Evolutionary conservation across 2,888 invertebrate genomes (phyloP).

Genomic region (Pyrochroa serraticornis): DNA sequence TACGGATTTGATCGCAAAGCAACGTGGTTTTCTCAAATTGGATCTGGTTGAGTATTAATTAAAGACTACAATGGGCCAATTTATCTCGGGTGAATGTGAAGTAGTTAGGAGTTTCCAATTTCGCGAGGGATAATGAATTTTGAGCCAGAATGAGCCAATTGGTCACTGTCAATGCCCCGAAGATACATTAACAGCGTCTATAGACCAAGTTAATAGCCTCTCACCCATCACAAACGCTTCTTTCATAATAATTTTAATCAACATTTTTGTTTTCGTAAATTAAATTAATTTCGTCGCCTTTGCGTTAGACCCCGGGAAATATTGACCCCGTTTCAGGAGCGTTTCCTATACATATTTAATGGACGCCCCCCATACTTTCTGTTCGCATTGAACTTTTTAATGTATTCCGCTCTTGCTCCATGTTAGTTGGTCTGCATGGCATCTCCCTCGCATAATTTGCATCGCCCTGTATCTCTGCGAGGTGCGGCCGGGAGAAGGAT

Average conservation of each 20-base stretch:
- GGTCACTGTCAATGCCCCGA: slow-evolving; percentile 53
- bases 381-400: slow-evolving; percentile 40
- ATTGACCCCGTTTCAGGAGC: slow-evolving; percentile 43
- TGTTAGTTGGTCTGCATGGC: slow-evolving; percentile 33
- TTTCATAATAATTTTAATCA: slow-evolving; percentile 15
- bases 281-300: slow-evolving; percentile 22
- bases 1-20: slow-evolving; percentile 44
- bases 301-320: slow-evolving; percentile 29
- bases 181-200: slow-evolving; percentile 55
- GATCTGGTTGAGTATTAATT: slow-evolving; percentile 43
- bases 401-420: slow-evolving; percentile 42
- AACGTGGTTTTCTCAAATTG: slow-evolving; percentile 43
- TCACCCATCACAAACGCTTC: slow-evolving; percentile 15
- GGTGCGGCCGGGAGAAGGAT: slow-evolving; percentile 41
- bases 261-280: slow-evolving; percentile 14
- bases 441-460: slow-evolving; percentile 38
- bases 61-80: slow-evolving; percentile 50
- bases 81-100: slow-evolving; percentile 42
- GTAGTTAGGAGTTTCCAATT: slow-evolving; percentile 53
- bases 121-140: slow-evolving; percentile 51
- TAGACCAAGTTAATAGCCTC: slow-evolving; percentile 51
- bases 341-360: slow-evolving; percentile 45
- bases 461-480: slow-evolving; percentile 37
- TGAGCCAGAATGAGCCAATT: slow-evolving; percentile 52
- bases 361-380: slow-evolving; percentile 37